Evolutionary conservation across 1,140 invertebrate species (phyloP).

Genomic region (Trinorchestia longiramus): DNA sequence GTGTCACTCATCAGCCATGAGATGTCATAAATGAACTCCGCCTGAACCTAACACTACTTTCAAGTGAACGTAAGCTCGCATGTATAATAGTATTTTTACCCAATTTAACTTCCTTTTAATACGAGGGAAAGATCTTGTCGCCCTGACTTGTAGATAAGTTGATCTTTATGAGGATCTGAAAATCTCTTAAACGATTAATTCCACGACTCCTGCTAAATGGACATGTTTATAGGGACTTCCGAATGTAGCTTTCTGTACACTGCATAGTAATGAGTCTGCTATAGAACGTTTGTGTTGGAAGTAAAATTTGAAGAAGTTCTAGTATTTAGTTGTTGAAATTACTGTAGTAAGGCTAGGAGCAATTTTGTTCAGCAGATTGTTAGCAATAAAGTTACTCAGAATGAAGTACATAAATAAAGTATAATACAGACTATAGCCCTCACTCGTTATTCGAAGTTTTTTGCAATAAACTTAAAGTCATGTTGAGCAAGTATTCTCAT

Average conservation of each 20-base stretch:
- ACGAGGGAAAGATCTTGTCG: background rate
- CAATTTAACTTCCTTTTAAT: background rate
- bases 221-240: background rate
- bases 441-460: too few species aligned
- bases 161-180: background rate
- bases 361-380: background rate
- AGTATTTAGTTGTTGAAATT: background rate
- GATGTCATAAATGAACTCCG: background rate
- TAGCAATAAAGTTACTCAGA: background rate
- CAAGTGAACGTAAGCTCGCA: background rate
- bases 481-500: too few species aligned
- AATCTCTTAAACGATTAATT: background rate
- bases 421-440: background rate
- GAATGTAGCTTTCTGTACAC: background rate
- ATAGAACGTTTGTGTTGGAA: background rate
- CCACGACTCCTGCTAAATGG: background rate
- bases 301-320: background rate
- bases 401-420: background rate
- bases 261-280: background rate
- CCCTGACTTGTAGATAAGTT: background rate
- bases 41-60: background rate
- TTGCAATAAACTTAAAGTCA: too few species aligned
- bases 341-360: background rate
- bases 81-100: background rate
- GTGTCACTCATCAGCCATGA: background rate